Evolutionary conservation across 2,797 vertebrate genomes (phyloP).

Genomic region (Acanthiza pusilla): DNA sequence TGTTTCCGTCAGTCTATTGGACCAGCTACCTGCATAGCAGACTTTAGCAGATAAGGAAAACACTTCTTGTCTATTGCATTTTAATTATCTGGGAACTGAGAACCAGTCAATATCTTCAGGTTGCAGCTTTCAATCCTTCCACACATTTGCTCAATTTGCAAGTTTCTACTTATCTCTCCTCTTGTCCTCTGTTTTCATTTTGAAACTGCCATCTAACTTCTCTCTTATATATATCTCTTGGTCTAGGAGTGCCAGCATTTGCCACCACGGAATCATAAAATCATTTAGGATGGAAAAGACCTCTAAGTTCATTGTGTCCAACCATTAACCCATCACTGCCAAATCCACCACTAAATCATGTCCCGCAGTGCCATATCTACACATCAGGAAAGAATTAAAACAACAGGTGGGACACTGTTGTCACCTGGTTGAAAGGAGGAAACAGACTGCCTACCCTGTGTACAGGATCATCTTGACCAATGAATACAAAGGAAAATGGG

Average conservation of each 20-base stretch:
- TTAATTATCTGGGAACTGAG: not conserved
- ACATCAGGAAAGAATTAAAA: not conserved
- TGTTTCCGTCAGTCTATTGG: not conserved
- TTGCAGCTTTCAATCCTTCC: not conserved
- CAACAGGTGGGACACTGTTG: not conserved
- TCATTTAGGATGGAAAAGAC: not conserved
- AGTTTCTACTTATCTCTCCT: not conserved
- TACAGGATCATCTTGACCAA: not conserved
- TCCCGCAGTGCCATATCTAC: not conserved
- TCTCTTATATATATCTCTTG: not conserved
- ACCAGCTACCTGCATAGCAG: not conserved
- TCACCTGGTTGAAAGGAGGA: not conserved
- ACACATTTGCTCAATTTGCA: not conserved
- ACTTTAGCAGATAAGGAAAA: not conserved
- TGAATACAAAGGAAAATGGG: not conserved
- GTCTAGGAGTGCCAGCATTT: not conserved
- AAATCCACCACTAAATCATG: not conserved
- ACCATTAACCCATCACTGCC: not conserved
- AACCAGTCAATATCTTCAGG: not conserved
- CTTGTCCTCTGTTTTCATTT: not conserved
- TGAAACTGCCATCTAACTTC: not conserved
- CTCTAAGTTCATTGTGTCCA: not conserved
- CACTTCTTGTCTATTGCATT: not conserved
- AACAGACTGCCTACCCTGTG: rapidly evolving
- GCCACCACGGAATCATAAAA: not conserved